phyloP scores from a whole-genome alignment of 2,113 vertebrate genomes.

The Halcyon senegalensis region DNA sequence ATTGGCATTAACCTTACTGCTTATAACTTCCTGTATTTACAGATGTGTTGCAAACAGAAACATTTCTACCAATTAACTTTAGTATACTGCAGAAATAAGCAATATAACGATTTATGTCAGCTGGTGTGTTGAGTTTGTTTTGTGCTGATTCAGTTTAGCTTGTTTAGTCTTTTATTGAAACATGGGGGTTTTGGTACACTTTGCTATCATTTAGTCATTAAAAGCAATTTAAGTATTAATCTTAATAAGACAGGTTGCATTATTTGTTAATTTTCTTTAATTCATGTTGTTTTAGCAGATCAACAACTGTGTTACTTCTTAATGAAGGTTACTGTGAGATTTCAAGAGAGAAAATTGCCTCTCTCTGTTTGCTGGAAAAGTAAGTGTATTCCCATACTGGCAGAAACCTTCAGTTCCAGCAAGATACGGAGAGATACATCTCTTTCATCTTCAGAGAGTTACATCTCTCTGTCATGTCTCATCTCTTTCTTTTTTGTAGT shows the following conservation, averaged over 20 bases:
- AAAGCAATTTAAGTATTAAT: not conserved
- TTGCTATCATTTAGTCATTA: not conserved
- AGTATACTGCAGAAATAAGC: not conserved
- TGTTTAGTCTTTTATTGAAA: slow-evolving; percentile 25
- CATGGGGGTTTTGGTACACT: not conserved
- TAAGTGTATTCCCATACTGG: not conserved
- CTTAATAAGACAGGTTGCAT: not conserved
- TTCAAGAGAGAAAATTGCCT: not conserved
- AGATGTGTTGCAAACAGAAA: slow-evolving; percentile 5
- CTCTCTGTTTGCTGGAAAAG: not conserved
- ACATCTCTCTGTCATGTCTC: not conserved
- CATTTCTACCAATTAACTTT: slow-evolving; percentile 28
- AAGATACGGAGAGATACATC: too few relatives aligned
- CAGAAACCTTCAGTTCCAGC: not conserved
- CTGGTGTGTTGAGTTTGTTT: not conserved
- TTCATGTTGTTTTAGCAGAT: slow-evolving; percentile 17
- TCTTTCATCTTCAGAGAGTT: too few relatives aligned
- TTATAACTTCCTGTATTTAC: not conserved
- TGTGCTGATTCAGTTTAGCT: not conserved
- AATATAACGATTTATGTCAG: slow-evolving; percentile 1
- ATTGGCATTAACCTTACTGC: not conserved
- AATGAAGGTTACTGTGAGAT: not conserved
- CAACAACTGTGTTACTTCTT: not conserved
- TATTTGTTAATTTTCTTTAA: slow-evolving; percentile 23
- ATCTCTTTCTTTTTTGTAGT: not conserved